phyloP scores from a whole-genome alignment of 2,113 vertebrate species.

The human region DNA sequence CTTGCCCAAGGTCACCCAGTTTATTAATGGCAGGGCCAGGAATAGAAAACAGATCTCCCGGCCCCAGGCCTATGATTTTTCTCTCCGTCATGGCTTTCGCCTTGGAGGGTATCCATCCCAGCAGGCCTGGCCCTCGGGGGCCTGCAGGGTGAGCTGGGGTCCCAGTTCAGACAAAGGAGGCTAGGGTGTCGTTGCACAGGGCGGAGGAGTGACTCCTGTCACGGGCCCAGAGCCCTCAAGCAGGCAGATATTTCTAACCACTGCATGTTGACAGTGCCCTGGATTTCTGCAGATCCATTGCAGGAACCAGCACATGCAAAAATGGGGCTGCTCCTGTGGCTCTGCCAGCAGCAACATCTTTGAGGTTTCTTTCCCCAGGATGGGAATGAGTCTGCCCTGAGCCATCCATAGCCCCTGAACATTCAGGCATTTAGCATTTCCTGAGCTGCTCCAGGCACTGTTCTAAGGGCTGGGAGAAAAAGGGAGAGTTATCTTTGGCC shows the following conservation, averaged over 20 bases:
- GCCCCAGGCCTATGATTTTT: not conserved
- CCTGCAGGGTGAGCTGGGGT: not conserved
- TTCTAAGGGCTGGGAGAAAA: not conserved
- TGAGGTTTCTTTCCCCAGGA: too few species aligned
- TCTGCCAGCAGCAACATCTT: not conserved
- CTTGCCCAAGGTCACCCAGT: slow-evolving; percentile 41
- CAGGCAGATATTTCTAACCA: not conserved
- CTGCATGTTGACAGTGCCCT: not conserved
- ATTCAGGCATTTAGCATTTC: not conserved
- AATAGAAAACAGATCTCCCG: slow-evolving; percentile 33
- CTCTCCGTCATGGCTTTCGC: not conserved
- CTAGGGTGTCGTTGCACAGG: not conserved
- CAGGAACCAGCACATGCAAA: not conserved
- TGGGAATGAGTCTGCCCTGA: not conserved
- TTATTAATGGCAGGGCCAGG: slow-evolving; percentile 49
- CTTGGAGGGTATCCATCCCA: not conserved
- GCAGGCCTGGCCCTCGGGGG: not conserved
- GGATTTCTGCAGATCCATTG: not conserved
- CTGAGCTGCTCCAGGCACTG: not conserved
- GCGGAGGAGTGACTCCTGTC: not conserved
- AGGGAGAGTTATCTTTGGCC: not conserved
- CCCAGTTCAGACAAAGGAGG: not conserved
- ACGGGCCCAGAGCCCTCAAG: not conserved
- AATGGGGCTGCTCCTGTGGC: not conserved
- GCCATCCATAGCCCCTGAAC: not conserved